These are phyloP conservation scores for Prionchulus punctatus DNA, from an alignment of 2,888 invertebrate species.

Conservation along the genomic window DNA sequence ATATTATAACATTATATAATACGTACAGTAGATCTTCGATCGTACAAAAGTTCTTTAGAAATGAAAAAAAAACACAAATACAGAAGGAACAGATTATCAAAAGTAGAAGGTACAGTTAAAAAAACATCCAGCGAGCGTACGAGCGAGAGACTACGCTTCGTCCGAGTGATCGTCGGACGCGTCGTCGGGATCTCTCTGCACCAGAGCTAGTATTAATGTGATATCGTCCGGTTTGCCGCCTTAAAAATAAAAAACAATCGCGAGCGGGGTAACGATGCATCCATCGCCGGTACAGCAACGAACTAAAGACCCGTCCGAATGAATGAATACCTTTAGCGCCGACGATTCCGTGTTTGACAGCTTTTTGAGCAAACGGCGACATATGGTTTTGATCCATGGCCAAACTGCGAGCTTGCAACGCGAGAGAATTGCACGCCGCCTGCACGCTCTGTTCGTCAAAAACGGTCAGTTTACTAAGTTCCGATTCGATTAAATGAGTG, in stretches of 20 bases:
- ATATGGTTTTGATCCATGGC: constrained; percentile 85
- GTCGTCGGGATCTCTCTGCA: constrained; percentile 39
- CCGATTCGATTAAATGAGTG: constrained; percentile 67
- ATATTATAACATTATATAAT: too few species aligned
- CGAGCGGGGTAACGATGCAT: background rate
- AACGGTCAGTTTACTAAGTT: constrained; percentile 48
- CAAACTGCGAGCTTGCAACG: constrained; percentile 79
- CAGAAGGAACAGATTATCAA: too few species aligned
- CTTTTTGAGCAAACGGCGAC: constrained; percentile 86
- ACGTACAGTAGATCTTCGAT: too few species aligned
- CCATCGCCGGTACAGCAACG: too few species aligned
- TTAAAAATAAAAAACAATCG: constrained; percentile 38
- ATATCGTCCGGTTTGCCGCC: constrained; percentile 98
- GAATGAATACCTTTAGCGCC: constrained; percentile 59
- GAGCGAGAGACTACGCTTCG: too few species aligned
- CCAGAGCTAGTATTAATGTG: constrained; percentile 84
- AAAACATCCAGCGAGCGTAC: too few species aligned
- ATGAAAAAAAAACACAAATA: too few species aligned
- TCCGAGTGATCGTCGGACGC: too few species aligned
- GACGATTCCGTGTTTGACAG: constrained; percentile 68
- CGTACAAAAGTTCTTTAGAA: too few species aligned
- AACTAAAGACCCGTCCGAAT: too few species aligned
- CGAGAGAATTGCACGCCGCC: constrained; percentile 79
- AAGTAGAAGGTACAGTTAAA: too few species aligned
- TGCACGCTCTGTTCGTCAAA: constrained; percentile 45